Evolutionary conservation across 2,888 invertebrate species (phyloP), one percentile per base, ranked within the genome.

Genomic region (Epiblema foenella): DNA sequence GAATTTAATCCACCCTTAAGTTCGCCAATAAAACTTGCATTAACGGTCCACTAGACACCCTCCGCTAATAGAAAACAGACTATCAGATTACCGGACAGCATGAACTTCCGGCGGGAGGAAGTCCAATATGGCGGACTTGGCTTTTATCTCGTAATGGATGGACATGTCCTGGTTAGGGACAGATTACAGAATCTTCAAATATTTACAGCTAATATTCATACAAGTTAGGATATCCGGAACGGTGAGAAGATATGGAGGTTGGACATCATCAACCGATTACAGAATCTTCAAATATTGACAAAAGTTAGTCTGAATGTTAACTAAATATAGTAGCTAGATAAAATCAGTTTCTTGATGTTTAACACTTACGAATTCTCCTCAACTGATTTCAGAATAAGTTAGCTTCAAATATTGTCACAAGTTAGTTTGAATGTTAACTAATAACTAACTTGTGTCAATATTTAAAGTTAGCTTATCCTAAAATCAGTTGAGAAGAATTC

Each of bases 11-110:
- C 59, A n/a, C 69, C 57, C 54, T 42, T 51, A 58, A 68, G 33
- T 58, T 18, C 37, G 33, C 46, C 62, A 71, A 67, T 71, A 71
- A 71, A 71, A 62, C 72, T 58, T 57, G 65, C 70, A 66, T 69
- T 66, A 62, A 64, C 69, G 69, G 69, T 66, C 69, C 60, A 66
- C 66, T 64, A 54, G 37, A 52, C 68, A 52, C 74, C 76, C 83
- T 89, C 89, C 91, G 88, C 86, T 92, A 91, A 92, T 91, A 91
- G 91, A 91, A 90, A 88, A 85, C 88, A 84, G 85, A 86, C 83
- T 87, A 90, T 90, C 89, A 84, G 85, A 89, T 90, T 86, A 79
- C 74, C 83, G 85, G 84, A 85, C 85, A 84, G 80, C 81, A 84
- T 86, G 86, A 87, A 87, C 88, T 85, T 91, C 91, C 91, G 89